Base-by-base conservation (phyloP, 2,888 invertebrate genomes). In the Poecilus cupreus region DNA sequence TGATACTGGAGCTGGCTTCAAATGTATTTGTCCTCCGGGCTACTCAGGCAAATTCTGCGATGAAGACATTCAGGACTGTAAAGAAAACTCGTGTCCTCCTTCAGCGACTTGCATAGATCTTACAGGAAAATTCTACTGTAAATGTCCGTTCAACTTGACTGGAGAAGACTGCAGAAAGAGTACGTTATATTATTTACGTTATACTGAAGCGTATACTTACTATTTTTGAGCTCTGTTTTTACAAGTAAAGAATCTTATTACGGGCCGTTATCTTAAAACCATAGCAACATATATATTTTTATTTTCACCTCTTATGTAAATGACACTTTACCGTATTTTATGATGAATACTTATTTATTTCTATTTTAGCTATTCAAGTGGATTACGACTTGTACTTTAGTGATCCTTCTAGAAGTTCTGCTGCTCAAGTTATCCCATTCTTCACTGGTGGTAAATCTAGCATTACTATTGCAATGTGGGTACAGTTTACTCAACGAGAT, bases 341-440 rank as follows among this genome's bases (percentile, higher is more conserved):
- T 24, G 3, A 22, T 13, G 22, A 51, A 80, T 75, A 43, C 68
- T 13, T 39, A 24, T 75, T 39, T 68, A 32, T 49, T 32, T 37
- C 0, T 68, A 11, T 92, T 93, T 51, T 90, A 97, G 97, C 96
- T n/a, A 96, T 98, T 85, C 97, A 97, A 90, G 96, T 97, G n/a
- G 97, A 98, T 89, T 99, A 98, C 88, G 98, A 99, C 88, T 91
- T 99, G 8, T 97, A 96, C 92, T 98, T 99, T 89, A 96, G 97
- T 86, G 97, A 98, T 88, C 94, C 96, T 60, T 91, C 95, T 11
- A 94, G 97, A 11, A 97, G 97, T 82, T 96, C 96, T 85, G 98
- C 98, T 3, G 95, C 97, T 22, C 95, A 98, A 89, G 94, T 97
- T 11, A 96, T 98, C 86, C 98, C 98, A 77, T 97, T 98, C 90